Evolutionary conservation across 1,140 invertebrate species (phyloP).

Genomic region (Campoletis sonorensis): DNA sequence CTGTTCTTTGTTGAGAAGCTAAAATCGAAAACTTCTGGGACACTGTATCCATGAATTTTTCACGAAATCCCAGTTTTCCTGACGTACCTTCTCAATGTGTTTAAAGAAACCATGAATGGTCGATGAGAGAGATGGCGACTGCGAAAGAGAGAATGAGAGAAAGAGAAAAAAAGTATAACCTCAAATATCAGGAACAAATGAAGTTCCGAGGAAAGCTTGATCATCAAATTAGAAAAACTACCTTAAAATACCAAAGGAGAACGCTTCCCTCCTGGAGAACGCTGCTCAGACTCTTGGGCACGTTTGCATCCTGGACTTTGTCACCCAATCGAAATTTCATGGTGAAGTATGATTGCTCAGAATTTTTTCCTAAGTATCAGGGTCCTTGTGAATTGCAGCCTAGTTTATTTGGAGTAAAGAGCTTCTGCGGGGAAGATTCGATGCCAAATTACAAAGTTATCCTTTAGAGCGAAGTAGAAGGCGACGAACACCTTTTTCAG

Average conservation of each 20-base stretch:
- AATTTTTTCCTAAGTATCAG: neutral
- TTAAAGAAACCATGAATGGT: neutral
- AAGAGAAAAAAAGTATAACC: neutral
- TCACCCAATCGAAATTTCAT: no score
- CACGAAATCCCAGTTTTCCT: neutral
- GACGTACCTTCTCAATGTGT: neutral
- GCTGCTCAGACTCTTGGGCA: no score
- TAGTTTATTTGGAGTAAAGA: neutral
- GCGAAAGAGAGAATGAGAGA: slow-evolving; percentile 31
- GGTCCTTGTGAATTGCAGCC: neutral
- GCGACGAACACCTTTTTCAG: neutral
- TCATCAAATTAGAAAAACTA: no score
- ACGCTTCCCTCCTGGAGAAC: neutral
- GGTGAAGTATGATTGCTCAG: neutral
- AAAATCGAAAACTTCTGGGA: neutral
- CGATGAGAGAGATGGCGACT: neutral
- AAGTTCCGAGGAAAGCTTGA: slow-evolving; percentile 59
- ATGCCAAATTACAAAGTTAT: slow-evolving; percentile 22
- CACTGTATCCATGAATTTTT: neutral
- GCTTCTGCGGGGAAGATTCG: neutral
- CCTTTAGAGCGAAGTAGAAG: neutral
- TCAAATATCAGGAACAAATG: slow-evolving; percentile 59
- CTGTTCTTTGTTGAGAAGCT: no score
- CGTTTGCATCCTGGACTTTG: no score
- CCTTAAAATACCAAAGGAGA: no score